These are phyloP conservation scores for Elymnias hypermnestra DNA, from an alignment of 1,140 invertebrate genomes.

Conservation along the genomic window DNA sequence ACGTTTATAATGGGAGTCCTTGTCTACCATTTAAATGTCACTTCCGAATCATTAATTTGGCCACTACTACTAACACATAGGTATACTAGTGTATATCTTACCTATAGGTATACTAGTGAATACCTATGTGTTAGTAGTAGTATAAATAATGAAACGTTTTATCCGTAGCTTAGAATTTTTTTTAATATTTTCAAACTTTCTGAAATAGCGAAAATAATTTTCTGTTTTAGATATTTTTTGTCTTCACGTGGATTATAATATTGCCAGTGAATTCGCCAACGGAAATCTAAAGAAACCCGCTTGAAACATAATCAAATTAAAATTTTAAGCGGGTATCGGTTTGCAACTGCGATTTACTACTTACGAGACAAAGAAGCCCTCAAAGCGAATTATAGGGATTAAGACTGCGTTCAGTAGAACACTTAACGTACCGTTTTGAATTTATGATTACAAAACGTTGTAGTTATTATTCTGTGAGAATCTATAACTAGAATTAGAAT, in stretches of 20 bases:
- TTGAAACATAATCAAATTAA: not conserved
- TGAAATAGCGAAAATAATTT: no score
- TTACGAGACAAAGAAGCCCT: slow-evolving; percentile 3
- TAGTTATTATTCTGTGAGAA: no score
- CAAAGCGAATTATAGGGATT: not conserved
- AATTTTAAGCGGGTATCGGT: not conserved
- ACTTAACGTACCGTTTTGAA: no score
- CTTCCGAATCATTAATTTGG: slow-evolving; percentile 1
- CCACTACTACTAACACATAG: not conserved
- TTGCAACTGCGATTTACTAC: not conserved
- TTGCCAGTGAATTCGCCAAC: not conserved
- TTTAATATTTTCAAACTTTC: no score
- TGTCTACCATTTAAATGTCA: slow-evolving; percentile 12
- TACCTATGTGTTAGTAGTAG: no score
- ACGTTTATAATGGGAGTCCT: slow-evolving; percentile 14
- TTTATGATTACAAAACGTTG: no score
- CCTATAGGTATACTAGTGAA: no score
- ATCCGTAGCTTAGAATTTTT: no score
- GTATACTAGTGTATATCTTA: no score
- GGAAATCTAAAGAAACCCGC: not conserved
- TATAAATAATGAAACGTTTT: no score
- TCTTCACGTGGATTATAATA: not conserved
- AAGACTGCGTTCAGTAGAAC: not conserved
- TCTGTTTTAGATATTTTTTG: not conserved
- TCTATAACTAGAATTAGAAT: no score